phyloP scores from a whole-genome alignment of 2,888 invertebrate species.

The Meiosimyza decipiens region DNA sequence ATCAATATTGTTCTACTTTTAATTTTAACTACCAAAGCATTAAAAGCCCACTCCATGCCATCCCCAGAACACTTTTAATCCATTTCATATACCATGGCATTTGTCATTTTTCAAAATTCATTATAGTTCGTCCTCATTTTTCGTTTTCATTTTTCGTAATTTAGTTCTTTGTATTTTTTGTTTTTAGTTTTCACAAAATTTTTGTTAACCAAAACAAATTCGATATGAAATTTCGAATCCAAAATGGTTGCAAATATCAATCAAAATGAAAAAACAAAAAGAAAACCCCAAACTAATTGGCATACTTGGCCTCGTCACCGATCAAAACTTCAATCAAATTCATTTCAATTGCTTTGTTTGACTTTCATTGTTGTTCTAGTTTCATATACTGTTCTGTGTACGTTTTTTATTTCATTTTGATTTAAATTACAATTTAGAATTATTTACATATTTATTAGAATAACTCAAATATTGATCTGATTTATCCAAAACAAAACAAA shows the following conservation, averaged over 20 bases:
- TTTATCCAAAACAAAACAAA: slow-evolving; percentile 5
- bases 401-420: slow-evolving; percentile 14
- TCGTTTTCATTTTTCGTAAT: neutral
- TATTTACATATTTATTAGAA: slow-evolving; percentile 40
- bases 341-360: slow-evolving; percentile 39
- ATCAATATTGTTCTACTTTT: slow-evolving; percentile 24
- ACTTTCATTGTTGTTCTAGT: slow-evolving; percentile 34
- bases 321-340: slow-evolving; percentile 37
- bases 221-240: slow-evolving; percentile 27
- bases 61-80: neutral
- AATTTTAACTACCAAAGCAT: slow-evolving; percentile 32
- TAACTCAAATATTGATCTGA: slow-evolving; percentile 33
- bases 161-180: neutral
- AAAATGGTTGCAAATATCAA: slow-evolving; percentile 19
- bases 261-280: slow-evolving; percentile 8
- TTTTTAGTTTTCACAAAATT: slow-evolving; percentile 1
- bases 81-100: neutral
- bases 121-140: neutral
- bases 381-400: slow-evolving; percentile 28
- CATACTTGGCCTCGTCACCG: slow-evolving; percentile 58
- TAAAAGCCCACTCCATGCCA: neutral
- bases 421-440: slow-evolving; percentile 29
- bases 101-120: neutral
- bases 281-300: slow-evolving; percentile 57
- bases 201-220: slow-evolving; percentile 21